Evolutionary conservation across 1,140 invertebrate genomes (phyloP), one percentile per base, ranked within the genome.

Genomic region (Melipona quadrifasciata): DNA sequence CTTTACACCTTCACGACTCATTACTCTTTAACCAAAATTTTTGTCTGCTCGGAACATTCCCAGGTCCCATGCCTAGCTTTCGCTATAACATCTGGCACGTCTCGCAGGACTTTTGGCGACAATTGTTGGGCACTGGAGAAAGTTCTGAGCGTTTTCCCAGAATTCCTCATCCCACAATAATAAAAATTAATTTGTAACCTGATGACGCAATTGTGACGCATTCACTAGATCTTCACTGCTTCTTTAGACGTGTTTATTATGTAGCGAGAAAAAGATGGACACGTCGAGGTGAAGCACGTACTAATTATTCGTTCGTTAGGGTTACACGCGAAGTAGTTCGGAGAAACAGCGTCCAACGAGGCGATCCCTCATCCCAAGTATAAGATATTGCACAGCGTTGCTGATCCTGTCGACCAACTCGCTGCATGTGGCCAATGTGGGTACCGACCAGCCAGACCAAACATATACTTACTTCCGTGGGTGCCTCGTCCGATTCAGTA

Each of bases 371-470:
- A 0, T 53, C 21, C 27, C 2, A 16, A n/a, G 39, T 11, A 77
- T 47, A 47, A 47, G 8, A 47, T 47, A 47, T 64, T 34, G 19
- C 14, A 1, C 77, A 19, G 72, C 39, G 24, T 39, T 27, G 19
- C 64, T 12, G 86, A 88, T 81, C 55, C 77, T 24, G 77, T 85
- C 73, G 58, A 57, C 78, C 64, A 87, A 85, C 47, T 65, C n/a
- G 58, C 58, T 14, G 61, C n/a, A 51, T 16, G 75, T 34, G 24
- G 34, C 4, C 58, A 24, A 16, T 24, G 19, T 51, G 51, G 55
- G 31, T 57, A 55, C 21, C 10, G 61, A 31, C 16, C 34, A 34
- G 5, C 19, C 47, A 8, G 19, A 24, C 8, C 14, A 21, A 34
- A 27, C 0, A 4, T 39, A 17, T 39, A n/a, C 21, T 67, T 19